Percentiles rank a stretch among this genome's conserved stretches.
phyloP scores from a whole-genome alignment of 2,888 invertebrate genomes.

The Eudasyphora cyanicolor region DNA sequence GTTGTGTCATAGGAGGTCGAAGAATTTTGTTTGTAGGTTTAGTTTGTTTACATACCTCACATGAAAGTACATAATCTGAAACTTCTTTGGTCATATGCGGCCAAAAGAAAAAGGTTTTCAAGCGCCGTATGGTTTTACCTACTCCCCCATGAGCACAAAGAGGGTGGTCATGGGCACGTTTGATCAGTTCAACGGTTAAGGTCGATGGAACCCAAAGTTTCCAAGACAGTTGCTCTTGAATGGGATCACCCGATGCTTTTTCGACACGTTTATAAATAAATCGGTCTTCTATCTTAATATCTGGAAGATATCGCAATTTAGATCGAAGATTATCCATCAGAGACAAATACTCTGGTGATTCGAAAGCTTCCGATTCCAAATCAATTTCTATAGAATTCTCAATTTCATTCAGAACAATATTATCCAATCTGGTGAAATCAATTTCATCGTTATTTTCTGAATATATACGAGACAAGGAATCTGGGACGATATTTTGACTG shows the following conservation, averaged over 20 bases:
- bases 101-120: no score
- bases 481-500: no score
- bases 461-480: no score
- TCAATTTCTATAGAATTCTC: conserved; percentile 4
- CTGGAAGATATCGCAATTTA: background rate
- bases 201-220: conserved; percentile 41
- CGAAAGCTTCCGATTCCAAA: conserved; percentile 7
- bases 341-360: conserved; percentile 26
- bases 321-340: conserved; percentile 7
- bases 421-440: background rate
- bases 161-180: no score
- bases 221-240: conserved; percentile 33
- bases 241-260: background rate
- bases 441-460: no score
- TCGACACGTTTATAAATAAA: conserved; percentile 30
- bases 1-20: background rate
- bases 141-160: no score
- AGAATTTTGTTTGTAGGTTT: no score
- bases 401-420: background rate
- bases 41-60: background rate
- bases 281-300: conserved; percentile 1
- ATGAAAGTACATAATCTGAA: background rate
- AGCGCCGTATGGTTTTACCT: no score
- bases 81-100: conserved; percentile 1
- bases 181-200: no score